phyloP scores from a whole-genome alignment of 2,888 invertebrate species.

The Melipona bicolor region DNA sequence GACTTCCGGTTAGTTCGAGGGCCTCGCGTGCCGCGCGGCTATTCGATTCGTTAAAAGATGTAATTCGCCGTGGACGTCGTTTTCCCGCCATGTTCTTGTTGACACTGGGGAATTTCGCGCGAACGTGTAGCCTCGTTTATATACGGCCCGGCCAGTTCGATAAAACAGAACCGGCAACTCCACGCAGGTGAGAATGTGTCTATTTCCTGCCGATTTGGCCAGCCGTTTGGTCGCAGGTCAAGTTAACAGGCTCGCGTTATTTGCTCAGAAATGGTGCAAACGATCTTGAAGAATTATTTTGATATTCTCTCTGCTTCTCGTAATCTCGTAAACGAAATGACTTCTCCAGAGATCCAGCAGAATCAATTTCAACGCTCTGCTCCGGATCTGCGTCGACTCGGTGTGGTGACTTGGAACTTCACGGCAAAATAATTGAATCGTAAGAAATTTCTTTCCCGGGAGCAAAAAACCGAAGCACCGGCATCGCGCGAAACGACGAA shows the following conservation, averaged over 20 bases:
- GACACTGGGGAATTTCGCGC: conserved; percentile 48
- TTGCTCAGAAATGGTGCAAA: neutral
- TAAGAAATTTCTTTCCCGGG: neutral
- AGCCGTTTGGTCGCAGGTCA: neutral
- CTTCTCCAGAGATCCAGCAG: no score
- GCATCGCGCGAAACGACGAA: neutral
- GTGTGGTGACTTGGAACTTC: no score
- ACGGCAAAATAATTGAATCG: neutral
- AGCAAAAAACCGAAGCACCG: accelerated
- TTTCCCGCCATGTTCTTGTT: conserved; percentile 28
- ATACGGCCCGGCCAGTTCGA: neutral
- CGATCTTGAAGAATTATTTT: neutral
- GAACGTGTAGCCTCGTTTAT: conserved; percentile 38
- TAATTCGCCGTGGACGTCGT: conserved; percentile 43
- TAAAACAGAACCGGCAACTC: conserved; percentile 11
- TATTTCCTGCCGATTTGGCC: conserved; percentile 15
- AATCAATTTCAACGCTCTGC: no score
- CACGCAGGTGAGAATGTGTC: conserved; percentile 9
- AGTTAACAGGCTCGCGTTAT: neutral
- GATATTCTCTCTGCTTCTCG: neutral
- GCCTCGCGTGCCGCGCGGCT: conserved; percentile 59
- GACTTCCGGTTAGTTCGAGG: conserved; percentile 56
- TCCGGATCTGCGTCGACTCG: no score
- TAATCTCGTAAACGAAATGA: no score
- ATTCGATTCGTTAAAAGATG: conserved; percentile 52